phyloP scores from a whole-genome alignment of 1,140 invertebrate genomes.

The Chelonus insularis region DNA sequence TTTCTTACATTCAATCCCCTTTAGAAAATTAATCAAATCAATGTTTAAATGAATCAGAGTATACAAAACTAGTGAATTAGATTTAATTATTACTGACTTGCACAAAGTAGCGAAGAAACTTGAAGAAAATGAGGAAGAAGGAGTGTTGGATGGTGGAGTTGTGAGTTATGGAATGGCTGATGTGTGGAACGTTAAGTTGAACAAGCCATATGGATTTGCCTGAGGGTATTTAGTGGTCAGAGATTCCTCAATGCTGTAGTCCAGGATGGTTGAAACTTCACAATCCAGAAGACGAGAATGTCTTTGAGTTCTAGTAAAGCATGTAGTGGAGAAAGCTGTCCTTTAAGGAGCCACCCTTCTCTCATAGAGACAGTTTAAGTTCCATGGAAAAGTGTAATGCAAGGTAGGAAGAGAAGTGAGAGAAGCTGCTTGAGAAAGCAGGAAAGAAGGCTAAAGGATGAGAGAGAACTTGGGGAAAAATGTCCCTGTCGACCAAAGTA shows the following conservation, averaged over 20 bases:
- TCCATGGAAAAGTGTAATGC: background rate
- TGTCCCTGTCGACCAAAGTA: slow-evolving; percentile 38
- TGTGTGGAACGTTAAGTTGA: slow-evolving; percentile 49
- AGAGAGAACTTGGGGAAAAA: slow-evolving; percentile 33
- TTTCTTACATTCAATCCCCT: background rate
- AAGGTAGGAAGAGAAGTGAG: slow-evolving; percentile 17
- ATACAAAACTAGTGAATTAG: too few relatives aligned
- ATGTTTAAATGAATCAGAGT: background rate
- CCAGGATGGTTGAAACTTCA: slow-evolving; percentile 50
- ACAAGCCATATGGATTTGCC: slow-evolving; percentile 40
- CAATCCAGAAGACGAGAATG: slow-evolving; percentile 56
- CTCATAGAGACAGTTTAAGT: background rate
- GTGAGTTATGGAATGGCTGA: too few relatives aligned
- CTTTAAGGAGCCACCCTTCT: background rate
- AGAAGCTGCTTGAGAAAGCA: background rate
- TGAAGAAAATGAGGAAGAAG: too few relatives aligned
- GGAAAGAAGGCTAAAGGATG: too few relatives aligned
- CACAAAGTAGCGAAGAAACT: too few relatives aligned
- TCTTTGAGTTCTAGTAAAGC: slow-evolving; percentile 56
- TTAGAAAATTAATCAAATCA: background rate
- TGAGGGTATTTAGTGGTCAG: slow-evolving; percentile 55
- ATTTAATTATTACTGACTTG: too few relatives aligned
- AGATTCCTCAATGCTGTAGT: slow-evolving; percentile 47
- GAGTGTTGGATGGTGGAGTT: too few relatives aligned
- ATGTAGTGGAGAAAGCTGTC: slow-evolving; percentile 32